These are phyloP conservation scores for Harpagifer antarcticus DNA, from an alignment of 2,797 vertebrate species.

Conservation along the genomic window DNA sequence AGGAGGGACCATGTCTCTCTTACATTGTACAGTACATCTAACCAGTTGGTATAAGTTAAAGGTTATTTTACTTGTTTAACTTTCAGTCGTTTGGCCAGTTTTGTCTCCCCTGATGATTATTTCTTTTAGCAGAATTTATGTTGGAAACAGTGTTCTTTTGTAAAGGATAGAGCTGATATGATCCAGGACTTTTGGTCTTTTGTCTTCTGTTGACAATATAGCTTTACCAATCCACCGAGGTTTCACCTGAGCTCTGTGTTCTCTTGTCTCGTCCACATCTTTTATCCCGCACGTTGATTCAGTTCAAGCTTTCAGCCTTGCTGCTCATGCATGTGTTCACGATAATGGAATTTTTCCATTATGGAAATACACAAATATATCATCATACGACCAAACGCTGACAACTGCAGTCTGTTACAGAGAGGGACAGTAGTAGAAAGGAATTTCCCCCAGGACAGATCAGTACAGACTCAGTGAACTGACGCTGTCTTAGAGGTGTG, in stretches of 20 bases:
- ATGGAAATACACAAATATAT: slow-evolving; percentile 74
- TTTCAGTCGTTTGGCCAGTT: slow-evolving; percentile 25
- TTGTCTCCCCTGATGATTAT: slow-evolving; percentile 10
- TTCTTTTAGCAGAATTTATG: not conserved
- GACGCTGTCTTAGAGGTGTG: slow-evolving; percentile 68
- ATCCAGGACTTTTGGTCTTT: not conserved
- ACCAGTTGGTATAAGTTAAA: slow-evolving; percentile 43
- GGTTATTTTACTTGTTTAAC: slow-evolving; percentile 46
- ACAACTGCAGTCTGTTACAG: slow-evolving; percentile 77
- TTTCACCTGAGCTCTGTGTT: slow-evolving; percentile 10
- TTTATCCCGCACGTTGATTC: slow-evolving; percentile 25
- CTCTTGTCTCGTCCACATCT: slow-evolving; percentile 19
- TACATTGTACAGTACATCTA: slow-evolving; percentile 56
- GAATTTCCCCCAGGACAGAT: slow-evolving; percentile 81
- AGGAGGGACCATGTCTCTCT: slow-evolving; percentile 64
- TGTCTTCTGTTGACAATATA: not conserved
- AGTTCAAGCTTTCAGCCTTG: slow-evolving; percentile 23
- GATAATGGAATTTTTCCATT: slow-evolving; percentile 73
- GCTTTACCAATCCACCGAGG: not conserved
- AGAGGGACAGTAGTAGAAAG: slow-evolving; percentile 78
- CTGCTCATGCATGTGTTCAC: slow-evolving; percentile 60
- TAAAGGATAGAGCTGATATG: not conserved
- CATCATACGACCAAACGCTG: slow-evolving; percentile 73
- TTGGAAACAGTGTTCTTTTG: slow-evolving; percentile 10
- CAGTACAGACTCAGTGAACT: slow-evolving; percentile 74